These are phyloP conservation scores for Poecilobothrus nobilitatus DNA, from an alignment of 2,888 invertebrate species.

Conservation along the genomic window DNA sequence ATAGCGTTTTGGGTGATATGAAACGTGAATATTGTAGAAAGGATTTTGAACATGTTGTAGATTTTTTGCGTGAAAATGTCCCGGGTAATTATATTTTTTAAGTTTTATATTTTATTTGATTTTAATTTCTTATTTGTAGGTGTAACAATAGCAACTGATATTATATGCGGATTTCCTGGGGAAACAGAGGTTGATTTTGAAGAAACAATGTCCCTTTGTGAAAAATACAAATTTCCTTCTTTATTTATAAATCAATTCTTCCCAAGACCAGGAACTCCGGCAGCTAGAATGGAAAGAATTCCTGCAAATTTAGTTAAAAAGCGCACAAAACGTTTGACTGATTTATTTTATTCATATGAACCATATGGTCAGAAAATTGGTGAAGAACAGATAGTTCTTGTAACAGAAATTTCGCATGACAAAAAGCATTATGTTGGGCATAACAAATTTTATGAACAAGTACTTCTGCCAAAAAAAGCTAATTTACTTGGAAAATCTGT, in stretches of 20 bases:
- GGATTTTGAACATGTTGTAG: slow-evolving; percentile 84
- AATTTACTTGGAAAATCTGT: slow-evolving; percentile 75
- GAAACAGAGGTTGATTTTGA: slow-evolving; percentile 87
- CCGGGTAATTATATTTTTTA: slow-evolving; percentile 43
- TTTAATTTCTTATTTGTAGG: slow-evolving; percentile 33
- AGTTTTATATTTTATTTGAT: background rate
- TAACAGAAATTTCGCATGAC: slow-evolving; percentile 91
- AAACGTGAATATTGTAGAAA: slow-evolving; percentile 85
- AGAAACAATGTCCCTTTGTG: slow-evolving; percentile 74
- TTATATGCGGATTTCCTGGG: slow-evolving; percentile 97
- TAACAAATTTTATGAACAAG: slow-evolving; percentile 91
- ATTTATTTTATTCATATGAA: slow-evolving; percentile 81
- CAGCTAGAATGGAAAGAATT: slow-evolving; percentile 78
- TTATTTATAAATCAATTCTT: slow-evolving; percentile 98
- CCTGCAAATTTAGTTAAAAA: slow-evolving; percentile 81
- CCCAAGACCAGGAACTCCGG: slow-evolving; percentile 92
- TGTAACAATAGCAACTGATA: slow-evolving; percentile 92
- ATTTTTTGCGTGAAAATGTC: slow-evolving; percentile 73
- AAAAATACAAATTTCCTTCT: slow-evolving; percentile 80
- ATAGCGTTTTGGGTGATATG: slow-evolving; percentile 90
- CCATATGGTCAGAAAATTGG: slow-evolving; percentile 65
- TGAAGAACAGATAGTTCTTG: slow-evolving; percentile 60
- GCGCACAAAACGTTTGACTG: slow-evolving; percentile 78
- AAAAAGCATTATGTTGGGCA: slow-evolving; percentile 85
- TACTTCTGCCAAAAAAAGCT: slow-evolving; percentile 69